A percentile compares a stretch with the other conserved stretches of the same genome.
These are phyloP conservation scores for Halichoeres trimaculatus DNA, from an alignment of 2,113 vertebrate species.

Conservation along the genomic window DNA sequence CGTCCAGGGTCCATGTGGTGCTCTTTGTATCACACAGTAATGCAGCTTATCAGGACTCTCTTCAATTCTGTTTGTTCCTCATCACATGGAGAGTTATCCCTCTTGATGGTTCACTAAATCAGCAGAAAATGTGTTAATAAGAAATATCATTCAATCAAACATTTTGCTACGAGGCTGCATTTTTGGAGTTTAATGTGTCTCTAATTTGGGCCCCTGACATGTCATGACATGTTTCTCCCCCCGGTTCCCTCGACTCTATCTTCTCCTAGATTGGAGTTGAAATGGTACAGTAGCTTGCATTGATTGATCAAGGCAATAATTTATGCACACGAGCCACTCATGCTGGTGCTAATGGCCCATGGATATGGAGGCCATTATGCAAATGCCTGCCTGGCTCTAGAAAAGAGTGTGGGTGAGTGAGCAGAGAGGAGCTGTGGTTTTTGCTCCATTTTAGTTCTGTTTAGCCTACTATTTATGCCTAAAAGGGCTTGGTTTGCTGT, in stretches of 20 bases:
- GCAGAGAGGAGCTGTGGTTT: conserved; percentile 56
- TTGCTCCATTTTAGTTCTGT: conserved; percentile 59
- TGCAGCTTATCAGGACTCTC: not conserved
- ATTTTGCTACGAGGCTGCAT: not conserved
- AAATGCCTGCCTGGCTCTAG: conserved; percentile 53
- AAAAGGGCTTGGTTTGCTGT: conserved; percentile 49
- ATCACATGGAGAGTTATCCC: not conserved
- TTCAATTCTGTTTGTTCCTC: not conserved
- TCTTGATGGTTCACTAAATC: conserved; percentile 6
- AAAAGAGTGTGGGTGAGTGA: conserved; percentile 49
- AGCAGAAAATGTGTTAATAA: not conserved
- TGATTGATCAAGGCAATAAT: conserved; percentile 74
- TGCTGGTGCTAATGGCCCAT: conserved; percentile 71
- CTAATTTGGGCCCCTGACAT: conserved; percentile 4
- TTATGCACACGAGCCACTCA: conserved; percentile 64
- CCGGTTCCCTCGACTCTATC: not conserved
- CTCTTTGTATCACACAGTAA: not conserved
- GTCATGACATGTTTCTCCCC: not conserved
- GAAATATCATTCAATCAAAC: not conserved
- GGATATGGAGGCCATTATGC: conserved; percentile 75
- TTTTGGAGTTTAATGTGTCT: not conserved
- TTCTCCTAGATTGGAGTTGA: conserved; percentile 15
- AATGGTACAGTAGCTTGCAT: conserved; percentile 54
- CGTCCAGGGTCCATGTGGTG: not conserved
- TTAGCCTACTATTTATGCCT: conserved; percentile 54